Base-by-base conservation (phyloP, 2,113 vertebrate genomes). In the Melospiza georgiana region DNA sequence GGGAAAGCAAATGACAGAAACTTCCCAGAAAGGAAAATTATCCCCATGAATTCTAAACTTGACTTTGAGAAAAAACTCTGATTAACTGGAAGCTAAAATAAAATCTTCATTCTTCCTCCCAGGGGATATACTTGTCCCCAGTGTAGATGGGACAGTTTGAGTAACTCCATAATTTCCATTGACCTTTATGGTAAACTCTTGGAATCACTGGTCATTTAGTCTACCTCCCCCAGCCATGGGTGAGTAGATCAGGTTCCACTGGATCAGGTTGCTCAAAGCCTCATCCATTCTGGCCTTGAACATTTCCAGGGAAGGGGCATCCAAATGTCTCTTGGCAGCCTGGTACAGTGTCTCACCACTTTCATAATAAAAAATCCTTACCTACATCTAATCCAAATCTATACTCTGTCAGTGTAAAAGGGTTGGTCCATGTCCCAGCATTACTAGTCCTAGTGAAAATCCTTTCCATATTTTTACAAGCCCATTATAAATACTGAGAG, bases 181-280 rank as follows among this genome's bases (percentile, higher is more conserved):
- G 62, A 43, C 12, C 2, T 46, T 24, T 30, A 16, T 52, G 61
- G 67, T 1, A 41, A 39, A 74, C 22, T 39, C 44, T 58, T 19
- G 37, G 61, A 59, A 67, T 17, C 28, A n/a, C 10, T 21, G 31
- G 41, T 57, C 33, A 51, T 9, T 33, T 35, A 51, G 4, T 31
- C 8, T 12, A 19, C 3, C 1, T 48, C 9, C 12, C 9, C 11
- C 2, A 21, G 0, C 5, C 33, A 30, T 8, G 16, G 8, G 11
- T n/a, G 58, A 23, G 10, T 52, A 35, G 13, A 44, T 6, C 21
- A n/a, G 23, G 9, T 74, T 74, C 44, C 31, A 37, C 28, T 25
- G 15, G 31, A 54, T 11, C 14, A 67, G 10, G 17, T 17, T 66
- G 25, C 11, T 67, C 52, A 46, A 65, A 69, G 22, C 4, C 14